phyloP scores from a whole-genome alignment of 2,888 invertebrate genomes.

The Dione vanillae region DNA sequence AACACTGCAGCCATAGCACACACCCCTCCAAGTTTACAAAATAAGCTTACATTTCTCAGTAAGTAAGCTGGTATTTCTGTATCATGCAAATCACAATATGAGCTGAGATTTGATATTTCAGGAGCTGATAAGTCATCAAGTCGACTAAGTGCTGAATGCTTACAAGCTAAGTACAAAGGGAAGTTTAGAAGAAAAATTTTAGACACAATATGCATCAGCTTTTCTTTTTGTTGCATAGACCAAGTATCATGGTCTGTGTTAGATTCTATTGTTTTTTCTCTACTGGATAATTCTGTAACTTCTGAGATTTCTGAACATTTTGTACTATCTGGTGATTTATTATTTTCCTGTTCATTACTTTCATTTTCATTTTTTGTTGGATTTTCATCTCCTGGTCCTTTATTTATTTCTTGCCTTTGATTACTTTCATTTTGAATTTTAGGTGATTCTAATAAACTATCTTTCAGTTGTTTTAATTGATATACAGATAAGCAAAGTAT shows the following conservation, averaged over 20 bases:
- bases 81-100: slow-evolving; percentile 96
- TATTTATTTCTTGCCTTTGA: slow-evolving; percentile 61
- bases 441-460: slow-evolving; percentile 79
- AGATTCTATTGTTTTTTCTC: slow-evolving; percentile 53
- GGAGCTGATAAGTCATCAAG: slow-evolving; percentile 93
- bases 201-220: slow-evolving; percentile 93
- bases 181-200: slow-evolving; percentile 95
- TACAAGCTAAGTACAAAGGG: slow-evolving; percentile 94
- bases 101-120: slow-evolving; percentile 91
- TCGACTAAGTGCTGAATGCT: slow-evolving; percentile 91
- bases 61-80: slow-evolving; percentile 96
- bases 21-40: slow-evolving; percentile 95
- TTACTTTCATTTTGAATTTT: slow-evolving; percentile 58
- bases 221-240: slow-evolving; percentile 93
- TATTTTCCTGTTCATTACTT: slow-evolving; percentile 56
- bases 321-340: slow-evolving; percentile 52
- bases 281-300: slow-evolving; percentile 40
- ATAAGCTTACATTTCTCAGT: slow-evolving; percentile 95
- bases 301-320: slow-evolving; percentile 57
- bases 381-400: slow-evolving; percentile 56
- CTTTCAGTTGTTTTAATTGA: slow-evolving; percentile 90
- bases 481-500: slow-evolving; percentile 92
- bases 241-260: slow-evolving; percentile 82
- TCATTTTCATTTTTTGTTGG: slow-evolving; percentile 57
- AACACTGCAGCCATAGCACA: slow-evolving; percentile 94